A percentile compares a stretch with the other conserved stretches of the same genome.
These are phyloP conservation scores for Dicaeum eximium DNA, from an alignment of 2,113 vertebrate genomes.

Conservation along the genomic window DNA sequence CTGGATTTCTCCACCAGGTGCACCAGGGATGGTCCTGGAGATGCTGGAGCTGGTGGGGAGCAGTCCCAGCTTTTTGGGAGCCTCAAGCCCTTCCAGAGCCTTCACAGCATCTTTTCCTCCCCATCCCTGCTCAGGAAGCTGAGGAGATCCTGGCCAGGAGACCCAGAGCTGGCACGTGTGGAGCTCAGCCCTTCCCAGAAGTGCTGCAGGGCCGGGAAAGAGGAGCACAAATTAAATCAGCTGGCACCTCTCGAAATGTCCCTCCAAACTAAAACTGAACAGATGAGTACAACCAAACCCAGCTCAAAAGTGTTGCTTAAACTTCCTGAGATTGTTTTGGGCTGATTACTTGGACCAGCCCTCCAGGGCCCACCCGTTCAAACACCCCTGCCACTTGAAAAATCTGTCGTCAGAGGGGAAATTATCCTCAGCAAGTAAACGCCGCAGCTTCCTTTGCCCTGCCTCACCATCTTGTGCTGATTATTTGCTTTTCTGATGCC, in stretches of 20 bases:
- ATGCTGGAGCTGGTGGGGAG: not conserved
- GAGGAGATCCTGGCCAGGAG: not conserved
- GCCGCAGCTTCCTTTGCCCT: constrained; percentile 14
- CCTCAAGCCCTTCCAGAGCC: not conserved
- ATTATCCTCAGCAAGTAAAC: constrained; percentile 11
- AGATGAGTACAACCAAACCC: not conserved
- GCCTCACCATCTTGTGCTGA: not conserved
- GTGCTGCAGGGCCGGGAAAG: not conserved
- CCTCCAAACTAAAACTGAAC: not conserved
- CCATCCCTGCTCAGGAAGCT: not conserved
- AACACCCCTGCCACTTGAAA: constrained; percentile 26
- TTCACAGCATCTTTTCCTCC: not conserved
- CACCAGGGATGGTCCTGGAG: not conserved
- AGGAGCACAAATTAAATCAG: not conserved
- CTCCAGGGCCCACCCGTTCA: not conserved
- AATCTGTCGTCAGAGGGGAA: constrained; percentile 39
- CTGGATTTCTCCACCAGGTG: fast-evolving
- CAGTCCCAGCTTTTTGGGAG: not conserved
- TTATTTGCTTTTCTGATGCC: constrained; percentile 24
- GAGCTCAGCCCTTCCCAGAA: not conserved
- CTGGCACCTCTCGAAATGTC: not conserved
- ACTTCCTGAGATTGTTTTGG: constrained; percentile 51
- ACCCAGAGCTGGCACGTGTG: not conserved
- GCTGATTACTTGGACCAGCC: constrained; percentile 39
- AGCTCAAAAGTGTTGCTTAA: not conserved